Evolutionary conservation across 1,140 invertebrate species (phyloP).

Genomic region (Drosophila suzukii): DNA sequence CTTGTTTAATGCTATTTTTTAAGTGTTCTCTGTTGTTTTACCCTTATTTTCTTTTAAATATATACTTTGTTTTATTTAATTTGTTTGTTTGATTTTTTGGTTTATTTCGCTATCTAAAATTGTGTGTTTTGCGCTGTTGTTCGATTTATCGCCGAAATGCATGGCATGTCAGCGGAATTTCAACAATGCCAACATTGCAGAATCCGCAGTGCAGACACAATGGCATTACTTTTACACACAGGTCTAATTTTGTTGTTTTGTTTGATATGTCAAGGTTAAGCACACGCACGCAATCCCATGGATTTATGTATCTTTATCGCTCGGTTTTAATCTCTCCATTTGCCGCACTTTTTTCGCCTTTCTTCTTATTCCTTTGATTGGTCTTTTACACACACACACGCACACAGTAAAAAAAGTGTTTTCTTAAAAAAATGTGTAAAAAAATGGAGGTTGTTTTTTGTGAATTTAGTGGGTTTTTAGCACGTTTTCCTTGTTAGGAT

Average conservation of each 20-base stretch:
- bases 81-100: not conserved
- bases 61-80: not conserved
- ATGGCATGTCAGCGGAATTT: constrained; percentile 36
- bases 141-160: constrained; percentile 26
- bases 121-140: not conserved
- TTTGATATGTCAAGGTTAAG: constrained; percentile 79
- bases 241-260: constrained; percentile 29
- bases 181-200: not conserved
- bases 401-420: constrained; percentile 16
- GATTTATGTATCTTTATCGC: constrained; percentile 17
- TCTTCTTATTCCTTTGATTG: not conserved
- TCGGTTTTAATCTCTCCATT: constrained; percentile 24
- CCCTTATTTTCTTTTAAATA: not conserved
- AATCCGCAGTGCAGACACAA: constrained; percentile 9
- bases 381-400: not conserved
- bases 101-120: constrained; percentile 2
- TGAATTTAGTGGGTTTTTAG: not conserved
- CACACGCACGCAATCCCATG: constrained; percentile 39
- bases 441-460: not conserved
- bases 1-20: constrained; percentile 33
- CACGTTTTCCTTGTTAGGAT: constrained; percentile 11
- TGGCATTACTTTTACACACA: constrained; percentile 3
- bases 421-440: not conserved
- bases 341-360: constrained; percentile 10
- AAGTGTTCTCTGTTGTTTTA: constrained; percentile 2